These are phyloP conservation scores for Rhyacichthys aspro DNA, from an alignment of 2,797 vertebrate species.

Conservation along the genomic window DNA sequence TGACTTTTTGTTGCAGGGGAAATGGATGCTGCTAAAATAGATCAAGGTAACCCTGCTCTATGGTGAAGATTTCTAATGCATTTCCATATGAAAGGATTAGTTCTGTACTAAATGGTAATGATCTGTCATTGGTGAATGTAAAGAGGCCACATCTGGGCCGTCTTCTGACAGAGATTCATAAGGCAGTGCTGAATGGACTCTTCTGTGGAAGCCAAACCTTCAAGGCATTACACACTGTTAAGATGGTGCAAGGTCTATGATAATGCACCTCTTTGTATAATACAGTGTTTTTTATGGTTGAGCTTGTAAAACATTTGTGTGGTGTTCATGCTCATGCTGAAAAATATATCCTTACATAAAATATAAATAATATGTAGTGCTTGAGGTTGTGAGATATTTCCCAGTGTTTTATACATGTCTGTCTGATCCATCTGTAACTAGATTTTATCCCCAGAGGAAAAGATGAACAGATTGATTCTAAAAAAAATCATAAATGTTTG, in stretches of 20 bases:
- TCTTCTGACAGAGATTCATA: conserved; percentile 5
- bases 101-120: conserved; percentile 21
- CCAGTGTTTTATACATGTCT: conserved; percentile 15
- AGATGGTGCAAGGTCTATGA: background rate
- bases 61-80: conserved; percentile 6
- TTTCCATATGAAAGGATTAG: conserved; percentile 27
- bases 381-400: conserved; percentile 11
- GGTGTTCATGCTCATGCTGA: background rate
- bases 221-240: background rate
- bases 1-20: conserved; percentile 17
- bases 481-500: conserved; percentile 48
- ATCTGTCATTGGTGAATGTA: conserved; percentile 15
- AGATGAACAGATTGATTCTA: conserved; percentile 51
- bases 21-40: conserved; percentile 19
- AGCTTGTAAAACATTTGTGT: conserved; percentile 4
- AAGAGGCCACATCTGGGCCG: conserved; percentile 14
- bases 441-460: conserved; percentile 33
- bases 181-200: conserved; percentile 27
- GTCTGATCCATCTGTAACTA: conserved; percentile 47
- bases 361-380: background rate
- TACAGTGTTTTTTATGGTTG: background rate
- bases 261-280: conserved; percentile 1
- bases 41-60: conserved; percentile 4
- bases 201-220: conserved; percentile 13
- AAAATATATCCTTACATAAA: background rate